Evolutionary conservation across 2,888 invertebrate genomes (phyloP).

Genomic region (Andrena chrysosceles): DNA sequence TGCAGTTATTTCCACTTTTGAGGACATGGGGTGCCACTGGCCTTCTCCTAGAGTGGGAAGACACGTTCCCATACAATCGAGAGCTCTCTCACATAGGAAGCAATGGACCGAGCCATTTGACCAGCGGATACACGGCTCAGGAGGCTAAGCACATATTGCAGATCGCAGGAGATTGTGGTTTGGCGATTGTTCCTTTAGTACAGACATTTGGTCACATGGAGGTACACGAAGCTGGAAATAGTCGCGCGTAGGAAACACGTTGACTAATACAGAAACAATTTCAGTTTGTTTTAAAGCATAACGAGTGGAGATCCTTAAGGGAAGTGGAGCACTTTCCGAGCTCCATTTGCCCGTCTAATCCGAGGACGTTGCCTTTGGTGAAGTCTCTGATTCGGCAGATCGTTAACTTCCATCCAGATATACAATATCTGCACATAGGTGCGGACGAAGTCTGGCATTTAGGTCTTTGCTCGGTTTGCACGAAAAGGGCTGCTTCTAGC

Average conservation of each 20-base stretch:
- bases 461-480: conserved; percentile 88
- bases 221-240: conserved; percentile 71
- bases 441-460: conserved; percentile 94
- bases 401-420: conserved; percentile 88
- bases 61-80: conserved; percentile 93
- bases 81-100: conserved; percentile 88
- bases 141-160: conserved; percentile 89
- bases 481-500: conserved; percentile 84
- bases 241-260: neutral
- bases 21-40: conserved; percentile 92
- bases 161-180: conserved; percentile 88
- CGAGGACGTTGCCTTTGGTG: conserved; percentile 88
- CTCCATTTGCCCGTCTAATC: conserved; percentile 91
- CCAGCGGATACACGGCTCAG: conserved; percentile 88
- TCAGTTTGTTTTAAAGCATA: conserved; percentile 91
- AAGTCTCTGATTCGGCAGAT: conserved; percentile 90
- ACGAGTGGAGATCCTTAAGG: conserved; percentile 88
- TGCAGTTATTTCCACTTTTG: conserved; percentile 87
- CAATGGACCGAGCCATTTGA: conserved; percentile 77
- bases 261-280: conserved; percentile 50
- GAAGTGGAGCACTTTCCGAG: conserved; percentile 89
- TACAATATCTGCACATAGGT: conserved; percentile 91
- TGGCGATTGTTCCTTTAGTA: conserved; percentile 92
- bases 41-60: conserved; percentile 94
- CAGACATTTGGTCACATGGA: conserved; percentile 96